Conservation (phyloP, 2,797 vertebrate species). For the Gallinago nigripennis region DNA sequence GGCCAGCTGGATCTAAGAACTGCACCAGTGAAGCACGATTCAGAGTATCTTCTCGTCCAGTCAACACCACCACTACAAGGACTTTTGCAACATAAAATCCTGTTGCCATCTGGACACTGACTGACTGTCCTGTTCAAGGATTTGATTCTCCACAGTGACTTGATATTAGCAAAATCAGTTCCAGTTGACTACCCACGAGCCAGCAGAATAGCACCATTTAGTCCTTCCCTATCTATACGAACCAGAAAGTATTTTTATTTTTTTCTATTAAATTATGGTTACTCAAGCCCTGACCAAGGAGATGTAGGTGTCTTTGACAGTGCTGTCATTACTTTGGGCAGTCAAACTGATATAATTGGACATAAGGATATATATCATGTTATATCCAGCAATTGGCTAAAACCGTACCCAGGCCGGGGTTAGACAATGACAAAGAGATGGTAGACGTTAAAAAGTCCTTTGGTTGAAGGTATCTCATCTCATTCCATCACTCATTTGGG, state of each 20-base stretch:
- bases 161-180: background rate
- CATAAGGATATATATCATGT: background rate
- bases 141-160: background rate
- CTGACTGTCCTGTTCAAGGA: background rate
- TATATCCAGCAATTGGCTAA: background rate
- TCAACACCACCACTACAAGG: background rate
- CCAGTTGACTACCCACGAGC: background rate
- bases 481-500: background rate
- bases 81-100: background rate
- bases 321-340: background rate
- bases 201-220: background rate
- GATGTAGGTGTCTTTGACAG: background rate
- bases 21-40: accelerated
- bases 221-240: background rate
- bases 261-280: background rate
- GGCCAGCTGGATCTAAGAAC: background rate
- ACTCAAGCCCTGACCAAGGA: background rate
- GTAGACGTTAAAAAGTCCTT: background rate
- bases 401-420: background rate
- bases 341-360: background rate
- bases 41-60: background rate
- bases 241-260: background rate
- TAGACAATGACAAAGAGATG: background rate
- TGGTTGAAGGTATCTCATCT: background rate
- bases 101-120: background rate